Conservation (phyloP, 1,140 invertebrate species). For the Diuraphis noxia region DNA sequence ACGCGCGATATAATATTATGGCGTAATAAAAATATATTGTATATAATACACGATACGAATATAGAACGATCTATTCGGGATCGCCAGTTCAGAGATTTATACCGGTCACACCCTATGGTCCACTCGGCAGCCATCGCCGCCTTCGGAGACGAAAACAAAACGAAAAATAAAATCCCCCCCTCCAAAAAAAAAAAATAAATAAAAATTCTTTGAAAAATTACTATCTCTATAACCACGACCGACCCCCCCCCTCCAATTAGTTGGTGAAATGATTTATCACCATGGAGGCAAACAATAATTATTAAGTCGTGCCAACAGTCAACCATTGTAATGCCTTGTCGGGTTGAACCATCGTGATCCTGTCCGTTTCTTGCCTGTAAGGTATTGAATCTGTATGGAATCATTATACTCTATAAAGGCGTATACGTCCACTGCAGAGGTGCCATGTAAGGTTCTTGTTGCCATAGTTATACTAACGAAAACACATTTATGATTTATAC, state of each 20-base stretch:
- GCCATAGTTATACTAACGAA: too few species aligned
- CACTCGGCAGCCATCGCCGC: background rate
- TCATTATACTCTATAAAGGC: too few species aligned
- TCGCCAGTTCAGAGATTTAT: background rate
- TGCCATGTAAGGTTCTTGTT: too few species aligned
- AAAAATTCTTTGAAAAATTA: background rate
- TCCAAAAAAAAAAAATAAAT: too few species aligned
- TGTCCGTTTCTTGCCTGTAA: too few species aligned
- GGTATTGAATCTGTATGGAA: too few species aligned
- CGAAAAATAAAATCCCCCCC: background rate
- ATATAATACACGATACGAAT: background rate
- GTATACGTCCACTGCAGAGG: too few species aligned
- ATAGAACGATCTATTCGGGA: conserved; percentile 16
- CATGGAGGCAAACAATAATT: background rate
- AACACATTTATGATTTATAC: too few species aligned
- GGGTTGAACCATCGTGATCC: background rate
- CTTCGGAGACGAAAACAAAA: background rate
- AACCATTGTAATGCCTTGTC: background rate
- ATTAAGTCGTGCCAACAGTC: background rate
- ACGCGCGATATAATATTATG: background rate
- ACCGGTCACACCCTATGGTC: background rate
- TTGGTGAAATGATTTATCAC: background rate
- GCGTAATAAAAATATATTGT: background rate
- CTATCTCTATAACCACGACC: too few species aligned
- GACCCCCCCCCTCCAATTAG: too few species aligned